phyloP scores from a whole-genome alignment of 2,888 invertebrate species.

The Ferrisia virgata region DNA sequence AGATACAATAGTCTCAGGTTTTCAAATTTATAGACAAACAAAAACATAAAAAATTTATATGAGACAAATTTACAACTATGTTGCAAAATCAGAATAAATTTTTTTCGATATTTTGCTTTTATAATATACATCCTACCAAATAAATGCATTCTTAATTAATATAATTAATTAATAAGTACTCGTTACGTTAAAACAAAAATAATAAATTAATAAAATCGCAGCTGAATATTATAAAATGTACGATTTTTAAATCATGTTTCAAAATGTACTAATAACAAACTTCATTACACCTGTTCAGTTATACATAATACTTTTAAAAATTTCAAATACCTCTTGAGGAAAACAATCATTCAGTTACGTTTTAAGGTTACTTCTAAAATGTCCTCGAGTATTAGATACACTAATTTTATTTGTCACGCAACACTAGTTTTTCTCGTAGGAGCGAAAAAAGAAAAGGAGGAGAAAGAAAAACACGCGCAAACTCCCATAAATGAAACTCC shows the following conservation, averaged over 20 bases:
- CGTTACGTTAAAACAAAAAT: conserved; percentile 15
- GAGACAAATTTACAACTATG: background rate
- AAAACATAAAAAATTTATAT: background rate
- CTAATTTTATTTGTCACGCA: conserved; percentile 18
- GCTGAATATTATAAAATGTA: background rate
- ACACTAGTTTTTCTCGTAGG: background rate
- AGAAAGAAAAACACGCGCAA: background rate
- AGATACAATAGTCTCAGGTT: background rate
- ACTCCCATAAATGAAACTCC: background rate
- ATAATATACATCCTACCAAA: conserved; percentile 1
- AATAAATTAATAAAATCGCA: conserved; percentile 7
- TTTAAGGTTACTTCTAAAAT: background rate
- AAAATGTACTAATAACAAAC: background rate
- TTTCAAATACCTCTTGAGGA: background rate
- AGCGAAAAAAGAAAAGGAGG: background rate
- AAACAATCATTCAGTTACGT: background rate
- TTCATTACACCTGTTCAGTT: background rate
- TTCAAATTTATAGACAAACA: background rate
- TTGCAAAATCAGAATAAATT: background rate
- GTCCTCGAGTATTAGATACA: conserved; percentile 14
- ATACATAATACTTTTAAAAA: background rate
- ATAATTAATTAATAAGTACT: conserved; percentile 31
- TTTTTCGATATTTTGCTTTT: background rate
- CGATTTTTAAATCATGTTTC: background rate
- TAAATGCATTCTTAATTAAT: conserved; percentile 20